A percentile compares a stretch with the other conserved stretches of the same genome.
phyloP scores from a whole-genome alignment of 2,888 invertebrate genomes.

The Rotaria sp. region DNA sequence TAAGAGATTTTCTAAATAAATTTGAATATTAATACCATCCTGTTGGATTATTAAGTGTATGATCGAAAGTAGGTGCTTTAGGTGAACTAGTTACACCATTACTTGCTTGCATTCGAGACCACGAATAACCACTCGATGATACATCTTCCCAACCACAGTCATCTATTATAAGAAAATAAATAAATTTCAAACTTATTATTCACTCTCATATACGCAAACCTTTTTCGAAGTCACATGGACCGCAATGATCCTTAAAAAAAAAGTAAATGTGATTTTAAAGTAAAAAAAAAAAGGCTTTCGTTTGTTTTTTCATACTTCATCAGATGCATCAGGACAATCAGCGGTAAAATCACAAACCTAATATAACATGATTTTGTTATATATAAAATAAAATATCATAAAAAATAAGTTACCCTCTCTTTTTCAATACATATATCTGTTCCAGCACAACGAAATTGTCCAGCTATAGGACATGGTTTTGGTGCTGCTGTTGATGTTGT shows the following conservation, averaged over 20 bases:
- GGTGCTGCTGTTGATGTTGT: slow-evolving; percentile 13
- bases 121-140: not conserved
- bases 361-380: not conserved
- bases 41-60: slow-evolving; percentile 30
- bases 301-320: slow-evolving; percentile 35
- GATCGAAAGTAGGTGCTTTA: slow-evolving; percentile 37
- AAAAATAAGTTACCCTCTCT: not conserved
- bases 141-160: slow-evolving; percentile 24
- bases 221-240: slow-evolving; percentile 39
- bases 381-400: not conserved
- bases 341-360: slow-evolving; percentile 41
- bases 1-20: not conserved
- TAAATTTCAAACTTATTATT: not conserved
- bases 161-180: not conserved
- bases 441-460: slow-evolving; percentile 30
- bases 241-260: slow-evolving; percentile 16
- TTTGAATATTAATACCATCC: slow-evolving; percentile 34
- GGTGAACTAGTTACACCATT: not conserved
- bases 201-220: not conserved
- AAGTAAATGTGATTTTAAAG: not conserved
- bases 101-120: not conserved
- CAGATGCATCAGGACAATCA: slow-evolving; percentile 42
- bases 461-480: slow-evolving; percentile 23
- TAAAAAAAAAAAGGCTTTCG: not conserved
- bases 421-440: slow-evolving; percentile 30